These are phyloP conservation scores for Netelia inedita DNA, from an alignment of 2,888 invertebrate species.

Conservation along the genomic window DNA sequence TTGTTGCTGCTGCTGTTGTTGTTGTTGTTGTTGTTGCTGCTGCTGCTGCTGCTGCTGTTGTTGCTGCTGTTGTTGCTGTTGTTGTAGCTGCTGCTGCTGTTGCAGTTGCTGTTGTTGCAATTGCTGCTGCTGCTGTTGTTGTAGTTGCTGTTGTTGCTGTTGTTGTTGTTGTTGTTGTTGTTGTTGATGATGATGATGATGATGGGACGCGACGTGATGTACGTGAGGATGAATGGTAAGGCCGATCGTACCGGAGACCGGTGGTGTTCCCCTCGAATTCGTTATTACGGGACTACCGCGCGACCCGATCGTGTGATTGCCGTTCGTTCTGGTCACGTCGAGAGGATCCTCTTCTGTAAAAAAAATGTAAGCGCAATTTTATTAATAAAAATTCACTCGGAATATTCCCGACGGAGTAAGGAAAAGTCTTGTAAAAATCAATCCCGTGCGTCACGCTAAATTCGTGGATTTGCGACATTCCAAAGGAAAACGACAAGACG, in stretches of 20 bases:
- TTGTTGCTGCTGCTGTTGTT: slow-evolving; percentile 66
- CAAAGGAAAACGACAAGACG: slow-evolving; percentile 31
- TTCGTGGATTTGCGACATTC: slow-evolving; percentile 36
- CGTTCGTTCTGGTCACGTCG: slow-evolving; percentile 79
- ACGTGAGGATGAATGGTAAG: slow-evolving; percentile 75
- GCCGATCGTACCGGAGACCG: slow-evolving; percentile 75
- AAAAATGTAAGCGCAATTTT: slow-evolving; percentile 33
- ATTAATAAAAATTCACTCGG: too few relatives aligned
- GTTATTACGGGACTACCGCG: slow-evolving; percentile 81
- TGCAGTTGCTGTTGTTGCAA: slow-evolving; percentile 57
- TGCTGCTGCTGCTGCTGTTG: slow-evolving; percentile 71
- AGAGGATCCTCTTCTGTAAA: slow-evolving; percentile 84
- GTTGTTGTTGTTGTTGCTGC: slow-evolving; percentile 65
- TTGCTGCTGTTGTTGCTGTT: slow-evolving; percentile 75
- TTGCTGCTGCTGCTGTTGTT: slow-evolving; percentile 50
- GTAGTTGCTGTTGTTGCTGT: slow-evolving; percentile 40
- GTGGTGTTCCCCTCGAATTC: slow-evolving; percentile 80
- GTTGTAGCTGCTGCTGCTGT: slow-evolving; percentile 80
- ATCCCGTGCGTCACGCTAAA: not conserved
- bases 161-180: slow-evolving; percentile 58
- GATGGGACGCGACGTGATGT: slow-evolving; percentile 77
- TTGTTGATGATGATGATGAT: slow-evolving; percentile 69
- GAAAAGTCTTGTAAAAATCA: not conserved
- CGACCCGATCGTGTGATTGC: slow-evolving; percentile 77
- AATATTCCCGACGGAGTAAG: too few relatives aligned